Evolutionary conservation across 2,113 vertebrate genomes (phyloP).

Genomic region (Vulpes vulpes): DNA sequence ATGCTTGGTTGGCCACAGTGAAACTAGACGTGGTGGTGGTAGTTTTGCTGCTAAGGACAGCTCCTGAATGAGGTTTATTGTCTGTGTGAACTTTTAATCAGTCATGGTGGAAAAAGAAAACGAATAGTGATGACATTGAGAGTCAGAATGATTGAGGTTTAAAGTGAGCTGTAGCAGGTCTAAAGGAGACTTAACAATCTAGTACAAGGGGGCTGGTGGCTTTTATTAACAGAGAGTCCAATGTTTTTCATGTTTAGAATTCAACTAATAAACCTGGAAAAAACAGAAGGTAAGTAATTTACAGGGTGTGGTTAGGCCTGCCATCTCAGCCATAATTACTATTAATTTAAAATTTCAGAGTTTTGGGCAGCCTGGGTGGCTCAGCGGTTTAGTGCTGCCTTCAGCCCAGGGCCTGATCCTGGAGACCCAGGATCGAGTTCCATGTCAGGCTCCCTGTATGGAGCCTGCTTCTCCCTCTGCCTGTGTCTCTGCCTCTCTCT

Average conservation of each 20-base stretch:
- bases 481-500: too few relatives aligned
- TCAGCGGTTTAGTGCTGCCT: too few relatives aligned
- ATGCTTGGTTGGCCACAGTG: neutral
- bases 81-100: neutral
- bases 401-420: too few relatives aligned
- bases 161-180: neutral
- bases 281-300: conserved; percentile 21
- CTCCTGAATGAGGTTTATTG: neutral
- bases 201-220: neutral
- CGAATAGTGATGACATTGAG: neutral
- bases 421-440: too few relatives aligned
- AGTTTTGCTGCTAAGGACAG: conserved; percentile 1
- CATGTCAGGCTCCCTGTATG: too few relatives aligned
- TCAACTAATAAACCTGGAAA: neutral
- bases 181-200: neutral
- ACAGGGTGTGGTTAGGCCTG: neutral
- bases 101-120: neutral
- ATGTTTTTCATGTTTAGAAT: conserved; percentile 9
- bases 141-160: neutral
- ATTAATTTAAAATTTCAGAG: neutral
- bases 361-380: neutral
- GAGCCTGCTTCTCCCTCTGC: too few relatives aligned
- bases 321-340: neutral
- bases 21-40: neutral
- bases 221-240: neutral